Evolutionary conservation across 2,113 vertebrate genomes (phyloP).

Genomic region (Megaceryle maxima): DNA sequence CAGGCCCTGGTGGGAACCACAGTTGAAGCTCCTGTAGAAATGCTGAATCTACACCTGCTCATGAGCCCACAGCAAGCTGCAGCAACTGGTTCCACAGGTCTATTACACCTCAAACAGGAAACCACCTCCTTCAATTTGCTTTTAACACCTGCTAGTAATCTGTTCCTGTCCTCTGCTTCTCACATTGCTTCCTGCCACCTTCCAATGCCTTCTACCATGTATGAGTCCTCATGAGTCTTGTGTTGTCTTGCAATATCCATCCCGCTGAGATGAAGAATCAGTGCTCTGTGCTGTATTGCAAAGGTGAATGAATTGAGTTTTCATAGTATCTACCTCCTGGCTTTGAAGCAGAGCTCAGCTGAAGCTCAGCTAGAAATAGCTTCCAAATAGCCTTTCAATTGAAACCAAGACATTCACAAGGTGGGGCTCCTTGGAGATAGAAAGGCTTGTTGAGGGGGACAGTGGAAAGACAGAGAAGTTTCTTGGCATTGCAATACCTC

Average conservation of each 20-base stretch:
- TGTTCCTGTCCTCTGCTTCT: background rate
- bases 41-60: rapidly evolving
- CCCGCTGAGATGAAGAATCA: background rate
- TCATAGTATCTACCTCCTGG: background rate
- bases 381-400: background rate
- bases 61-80: background rate
- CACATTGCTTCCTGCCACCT: background rate
- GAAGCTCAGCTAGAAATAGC: background rate
- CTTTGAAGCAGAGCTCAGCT: background rate
- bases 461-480: background rate
- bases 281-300: rapidly evolving
- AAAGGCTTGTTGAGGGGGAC: background rate
- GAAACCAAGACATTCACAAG: background rate
- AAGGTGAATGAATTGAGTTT: background rate
- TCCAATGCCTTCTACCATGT: rapidly evolving
- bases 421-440: background rate
- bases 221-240: background rate
- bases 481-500: background rate
- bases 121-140: background rate
- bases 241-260: background rate
- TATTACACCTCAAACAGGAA: background rate
- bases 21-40: rapidly evolving
- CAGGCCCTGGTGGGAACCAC: rapidly evolving
- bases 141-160: background rate
- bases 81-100: background rate